Evolutionary conservation across 2,113 vertebrate species (phyloP), one percentile per base, ranked within the genome.

Genomic region (Ciconia maguari): DNA sequence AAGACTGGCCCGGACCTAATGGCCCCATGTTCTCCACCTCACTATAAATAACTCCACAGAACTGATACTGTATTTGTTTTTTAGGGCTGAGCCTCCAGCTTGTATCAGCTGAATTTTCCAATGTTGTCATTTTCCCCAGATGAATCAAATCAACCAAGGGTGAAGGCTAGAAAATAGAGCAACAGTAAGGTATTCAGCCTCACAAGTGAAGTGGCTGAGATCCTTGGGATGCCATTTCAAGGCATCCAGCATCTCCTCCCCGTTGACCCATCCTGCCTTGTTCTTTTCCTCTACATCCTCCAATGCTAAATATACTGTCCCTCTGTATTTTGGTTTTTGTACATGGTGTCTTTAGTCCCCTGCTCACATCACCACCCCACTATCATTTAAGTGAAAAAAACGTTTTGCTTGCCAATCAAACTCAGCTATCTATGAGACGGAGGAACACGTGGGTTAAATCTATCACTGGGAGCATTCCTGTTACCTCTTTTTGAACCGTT

Each of bases 111-210:
- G 16, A 55, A 92, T 64, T 89, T 82, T 69, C 72, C 72, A 66
- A 13, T 2, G 3, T 6, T 58, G n/a, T 48, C 5, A 0, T 16
- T 83, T 22, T 71, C 15, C 9, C 16, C 62, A 54, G 34, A 79
- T 65, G 30, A 80, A 74, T 52, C 57, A 65, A 86, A 83, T 15
- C 78, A 54, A 16, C 11, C 16, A 57, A 51, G 46, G 80, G 30
- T 4, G 18, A 91, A 89, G 24, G 24, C 32, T 32, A 70, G 30
- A 58, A 87, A 89, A n/a, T 0, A 26, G 15, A 10, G 38, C 46
- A 92, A 55, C 7, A 15, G 38, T 14, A 60, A 32, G 27, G 42
- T n/a, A 55, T 18, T 81, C 65, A 78, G 89, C 27, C 54, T 83
- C 21, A 30, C 16, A 72, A 78, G 26, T 16, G 26, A 36, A 24